phyloP scores from a whole-genome alignment of 2,797 vertebrate genomes.

The Scomberomorus guttatus region DNA sequence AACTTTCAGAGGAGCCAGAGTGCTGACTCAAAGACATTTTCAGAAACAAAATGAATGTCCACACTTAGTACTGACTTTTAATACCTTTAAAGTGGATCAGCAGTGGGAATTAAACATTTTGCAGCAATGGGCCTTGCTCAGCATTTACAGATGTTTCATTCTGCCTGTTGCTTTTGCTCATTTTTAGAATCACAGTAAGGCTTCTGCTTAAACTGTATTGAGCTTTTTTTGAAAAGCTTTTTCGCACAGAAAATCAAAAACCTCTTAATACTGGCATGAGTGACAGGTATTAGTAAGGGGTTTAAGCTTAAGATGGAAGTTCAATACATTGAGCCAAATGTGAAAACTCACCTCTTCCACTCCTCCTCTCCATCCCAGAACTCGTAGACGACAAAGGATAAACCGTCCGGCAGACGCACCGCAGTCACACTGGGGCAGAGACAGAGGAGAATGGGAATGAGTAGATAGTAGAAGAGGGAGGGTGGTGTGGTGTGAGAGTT shows the following conservation, averaged over 20 bases:
- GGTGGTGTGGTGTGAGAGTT: slow-evolving; percentile 4
- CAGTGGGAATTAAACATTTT: slow-evolving; percentile 17
- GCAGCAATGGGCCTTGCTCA: slow-evolving; percentile 13
- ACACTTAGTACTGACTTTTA: slow-evolving; percentile 39
- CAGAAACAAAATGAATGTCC: slow-evolving; percentile 47
- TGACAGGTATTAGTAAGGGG: not conserved
- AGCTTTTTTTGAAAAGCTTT: not conserved
- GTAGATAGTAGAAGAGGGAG: slow-evolving; percentile 32
- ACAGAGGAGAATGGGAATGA: slow-evolving; percentile 22
- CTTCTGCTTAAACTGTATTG: not conserved
- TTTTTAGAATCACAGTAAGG: not conserved
- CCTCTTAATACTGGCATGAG: not conserved
- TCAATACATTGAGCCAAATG: not conserved
- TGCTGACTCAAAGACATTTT: slow-evolving; percentile 59
- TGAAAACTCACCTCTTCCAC: slow-evolving; percentile 92
- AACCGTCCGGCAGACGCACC: slow-evolving; percentile 90
- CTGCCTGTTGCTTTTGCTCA: slow-evolving; percentile 1
- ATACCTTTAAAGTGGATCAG: slow-evolving; percentile 40
- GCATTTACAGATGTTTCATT: slow-evolving; percentile 22
- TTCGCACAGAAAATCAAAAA: slow-evolving; percentile 8
- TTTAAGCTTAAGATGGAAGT: slow-evolving; percentile 6
- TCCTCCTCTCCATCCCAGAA: slow-evolving; percentile 98
- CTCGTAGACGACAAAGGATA: slow-evolving; percentile 96
- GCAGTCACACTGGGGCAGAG: slow-evolving; percentile 88
- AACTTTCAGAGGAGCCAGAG: slow-evolving; percentile 30